Evolutionary conservation across 2,113 vertebrate species (phyloP).

Genomic region (Sarotherodon lohbergeri): DNA sequence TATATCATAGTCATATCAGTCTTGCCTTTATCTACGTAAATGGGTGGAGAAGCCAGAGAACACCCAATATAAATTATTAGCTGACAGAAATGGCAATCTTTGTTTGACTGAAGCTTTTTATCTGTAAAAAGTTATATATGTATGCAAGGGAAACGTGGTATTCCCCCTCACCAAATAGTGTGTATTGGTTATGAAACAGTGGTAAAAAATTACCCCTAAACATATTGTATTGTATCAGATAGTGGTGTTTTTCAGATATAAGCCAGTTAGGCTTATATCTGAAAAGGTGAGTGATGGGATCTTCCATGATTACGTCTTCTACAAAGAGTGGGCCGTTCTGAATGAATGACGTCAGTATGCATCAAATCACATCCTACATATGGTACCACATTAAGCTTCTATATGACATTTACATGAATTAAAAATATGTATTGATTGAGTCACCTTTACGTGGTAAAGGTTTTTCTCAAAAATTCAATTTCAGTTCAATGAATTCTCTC

Average conservation of each 20-base stretch:
- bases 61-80: background rate
- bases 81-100: background rate
- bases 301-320: background rate
- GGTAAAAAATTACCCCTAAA: background rate
- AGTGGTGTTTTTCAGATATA: background rate
- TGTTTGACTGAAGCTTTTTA: background rate
- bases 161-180: background rate
- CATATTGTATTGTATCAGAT: background rate
- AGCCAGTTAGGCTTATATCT: background rate
- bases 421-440: background rate
- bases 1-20: background rate
- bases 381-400: background rate
- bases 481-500: background rate
- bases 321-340: fast-evolving
- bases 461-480: background rate
- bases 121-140: fast-evolving
- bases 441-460: background rate
- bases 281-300: background rate
- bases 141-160: background rate
- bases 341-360: background rate
- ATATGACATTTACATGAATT: background rate
- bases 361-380: background rate
- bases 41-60: background rate
- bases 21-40: background rate
- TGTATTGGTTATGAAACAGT: background rate